Evolutionary conservation across 2,113 vertebrate species (phyloP), one percentile per base, ranked within the genome.

Genomic region (Bostrychus sinensis): DNA sequence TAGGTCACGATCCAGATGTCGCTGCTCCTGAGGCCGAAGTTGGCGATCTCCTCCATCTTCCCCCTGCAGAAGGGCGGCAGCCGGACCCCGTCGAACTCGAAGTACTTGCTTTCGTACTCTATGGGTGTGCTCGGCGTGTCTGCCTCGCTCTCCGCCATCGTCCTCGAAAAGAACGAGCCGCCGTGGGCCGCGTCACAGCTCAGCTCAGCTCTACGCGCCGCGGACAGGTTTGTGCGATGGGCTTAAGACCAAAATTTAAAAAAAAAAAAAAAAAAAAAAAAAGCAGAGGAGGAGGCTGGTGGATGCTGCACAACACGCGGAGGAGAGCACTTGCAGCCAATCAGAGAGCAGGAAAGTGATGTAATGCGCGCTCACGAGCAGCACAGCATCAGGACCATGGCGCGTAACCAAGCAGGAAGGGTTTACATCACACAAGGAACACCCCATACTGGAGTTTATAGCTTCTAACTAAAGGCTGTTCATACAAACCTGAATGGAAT

Each of bases 1-100:
- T 98, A 98, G 54, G 96, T 98, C 76, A 98, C 94, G 12, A 98
- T 97, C 96, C 96, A 98, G 79, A 98, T 95, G 84, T 98, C 96
- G 89, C 93, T 96, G 72, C 94, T 93, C 86, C 96, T 91, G 72
- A 97, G 93, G 37, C 95, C 95, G 92, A 97, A 97, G 89, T 93
- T 92, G 67, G 93, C 88, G 82, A 98, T 97, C 81, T 98, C 96
- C 88, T 96, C 96, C 96, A 98, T 98, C 92, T 96, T 96, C 66
- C 96, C 96, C 54, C 94, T 92, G 92, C 96, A 98, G 91, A 98
- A 98, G 85, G 96, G 96, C 84, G 96, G 96, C 79, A 98, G 93
- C 78, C 96, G 93, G 84, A 98, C 95, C 72, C 96, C 96, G 79
- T 97, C 93, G 90, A 95, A 95, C 84, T 98, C 96, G 83, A 97